Evolutionary conservation across 2,113 vertebrate species (phyloP).

Genomic region (Narcine bancroftii): DNA sequence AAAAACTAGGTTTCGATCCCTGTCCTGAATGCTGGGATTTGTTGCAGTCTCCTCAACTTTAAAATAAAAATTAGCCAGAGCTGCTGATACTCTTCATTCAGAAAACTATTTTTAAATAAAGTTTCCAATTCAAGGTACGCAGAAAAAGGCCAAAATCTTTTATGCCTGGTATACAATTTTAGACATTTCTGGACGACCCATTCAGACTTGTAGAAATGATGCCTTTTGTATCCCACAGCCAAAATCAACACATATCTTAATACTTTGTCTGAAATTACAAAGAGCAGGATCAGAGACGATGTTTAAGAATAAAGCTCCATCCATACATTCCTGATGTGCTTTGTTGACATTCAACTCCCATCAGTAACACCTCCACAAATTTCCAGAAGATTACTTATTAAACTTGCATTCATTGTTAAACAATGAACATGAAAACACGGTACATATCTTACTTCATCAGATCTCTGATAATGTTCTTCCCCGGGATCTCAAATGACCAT

Average conservation of each 20-base stretch:
- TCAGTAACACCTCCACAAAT: neutral
- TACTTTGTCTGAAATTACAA: constrained; percentile 13
- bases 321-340: neutral
- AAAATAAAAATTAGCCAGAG: neutral
- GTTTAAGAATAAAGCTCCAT: constrained; percentile 19
- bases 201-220: neutral
- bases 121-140: neutral
- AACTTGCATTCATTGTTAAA: neutral
- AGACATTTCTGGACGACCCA: constrained; percentile 21
- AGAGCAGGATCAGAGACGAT: neutral
- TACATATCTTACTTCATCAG: neutral
- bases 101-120: neutral
- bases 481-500: neutral
- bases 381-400: neutral
- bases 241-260: neutral
- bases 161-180: constrained; percentile 11
- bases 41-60: neutral
- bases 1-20: neutral
- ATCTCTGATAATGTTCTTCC: neutral
- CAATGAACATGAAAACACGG: neutral
- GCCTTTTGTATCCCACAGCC: constrained; percentile 4
- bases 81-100: neutral
- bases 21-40: neutral
- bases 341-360: constrained; percentile 26
- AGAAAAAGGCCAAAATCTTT: constrained; percentile 2